phyloP scores from a whole-genome alignment of 2,797 vertebrate genomes.

The Picus viridis region DNA sequence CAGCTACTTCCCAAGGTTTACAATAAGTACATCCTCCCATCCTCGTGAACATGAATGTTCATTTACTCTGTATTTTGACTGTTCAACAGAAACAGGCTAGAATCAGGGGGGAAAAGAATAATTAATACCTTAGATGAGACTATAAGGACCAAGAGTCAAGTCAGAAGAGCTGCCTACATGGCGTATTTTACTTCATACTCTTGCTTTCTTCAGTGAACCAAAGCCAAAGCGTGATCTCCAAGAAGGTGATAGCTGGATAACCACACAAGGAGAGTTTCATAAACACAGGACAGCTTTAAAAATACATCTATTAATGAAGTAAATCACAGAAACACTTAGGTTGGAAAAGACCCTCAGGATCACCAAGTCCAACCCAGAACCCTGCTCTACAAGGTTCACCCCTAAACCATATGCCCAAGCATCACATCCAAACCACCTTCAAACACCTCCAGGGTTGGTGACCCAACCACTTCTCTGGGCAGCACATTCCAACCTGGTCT shows the following conservation, averaged over 20 bases:
- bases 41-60: neutral
- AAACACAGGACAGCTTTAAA: neutral
- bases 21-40: neutral
- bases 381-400: too few species aligned
- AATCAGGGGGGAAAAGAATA: neutral
- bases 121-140: conserved; percentile 16
- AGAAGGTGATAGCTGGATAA: neutral
- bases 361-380: too few species aligned
- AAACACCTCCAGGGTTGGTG: too few species aligned
- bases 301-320: neutral
- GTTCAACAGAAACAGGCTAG: neutral
- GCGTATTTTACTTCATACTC: neutral
- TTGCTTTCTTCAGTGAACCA: neutral
- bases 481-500: too few species aligned
- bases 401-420: too few species aligned
- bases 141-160: neutral
- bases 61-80: neutral
- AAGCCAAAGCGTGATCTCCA: neutral
- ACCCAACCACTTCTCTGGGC: too few species aligned
- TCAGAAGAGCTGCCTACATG: conserved; percentile 39
- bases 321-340: neutral
- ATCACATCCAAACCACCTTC: too few species aligned
- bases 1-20: neutral
- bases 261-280: neutral
- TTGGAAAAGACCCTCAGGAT: too few species aligned